Evolutionary conservation across 2,797 vertebrate genomes (phyloP).

Genomic region (Chromis chromis): DNA sequence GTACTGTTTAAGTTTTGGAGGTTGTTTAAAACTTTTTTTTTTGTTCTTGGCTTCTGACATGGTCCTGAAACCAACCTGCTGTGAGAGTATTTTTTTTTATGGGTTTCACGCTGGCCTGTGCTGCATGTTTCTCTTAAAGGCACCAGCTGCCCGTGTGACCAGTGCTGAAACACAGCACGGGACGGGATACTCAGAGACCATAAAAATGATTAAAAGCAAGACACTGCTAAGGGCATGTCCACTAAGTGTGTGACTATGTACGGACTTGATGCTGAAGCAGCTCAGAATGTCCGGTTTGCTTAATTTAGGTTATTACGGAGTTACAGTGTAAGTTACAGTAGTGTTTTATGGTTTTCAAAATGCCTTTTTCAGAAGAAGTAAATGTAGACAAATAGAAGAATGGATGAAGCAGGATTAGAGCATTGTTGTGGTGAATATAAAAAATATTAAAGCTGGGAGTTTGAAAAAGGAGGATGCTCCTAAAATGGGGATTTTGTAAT

Average conservation of each 20-base stretch:
- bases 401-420: not conserved
- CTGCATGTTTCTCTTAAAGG: constrained; percentile 56
- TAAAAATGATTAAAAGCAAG: constrained; percentile 70
- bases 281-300: constrained; percentile 33
- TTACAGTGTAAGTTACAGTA: not conserved
- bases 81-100: constrained; percentile 65
- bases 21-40: constrained; percentile 28
- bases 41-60: constrained; percentile 40
- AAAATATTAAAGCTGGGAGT: not conserved
- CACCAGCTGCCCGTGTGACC: constrained; percentile 69
- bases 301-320: constrained; percentile 34
- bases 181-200: constrained; percentile 51
- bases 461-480: not conserved
- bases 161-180: constrained; percentile 60
- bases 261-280: constrained; percentile 6
- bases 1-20: constrained; percentile 17
- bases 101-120: constrained; percentile 55
- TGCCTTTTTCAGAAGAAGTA: not conserved
- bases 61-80: constrained; percentile 24
- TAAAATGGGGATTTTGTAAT: not conserved
- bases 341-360: constrained; percentile 1
- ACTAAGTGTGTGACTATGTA: constrained; percentile 53
- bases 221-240: constrained; percentile 46
- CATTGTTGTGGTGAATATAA: not conserved
- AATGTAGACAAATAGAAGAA: not conserved